A percentile compares a stretch with the other conserved stretches of the same genome.
Evolutionary conservation across 2,888 invertebrate species (phyloP).

Genomic region (Meiosimyza decipiens): DNA sequence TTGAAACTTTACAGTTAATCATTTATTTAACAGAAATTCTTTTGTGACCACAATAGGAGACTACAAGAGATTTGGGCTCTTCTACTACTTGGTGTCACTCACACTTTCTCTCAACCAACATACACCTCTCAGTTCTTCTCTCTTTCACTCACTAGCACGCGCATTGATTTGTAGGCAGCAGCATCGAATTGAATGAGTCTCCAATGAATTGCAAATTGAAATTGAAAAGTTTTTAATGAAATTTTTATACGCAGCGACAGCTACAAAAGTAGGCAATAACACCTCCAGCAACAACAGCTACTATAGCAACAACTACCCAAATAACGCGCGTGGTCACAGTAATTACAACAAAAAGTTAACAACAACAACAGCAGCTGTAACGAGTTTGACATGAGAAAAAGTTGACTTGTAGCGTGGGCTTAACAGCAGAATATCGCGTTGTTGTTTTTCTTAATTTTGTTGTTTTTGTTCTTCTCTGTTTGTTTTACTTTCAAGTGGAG

Average conservation of each 20-base stretch:
- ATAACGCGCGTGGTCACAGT: no score
- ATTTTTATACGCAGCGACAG: not conserved
- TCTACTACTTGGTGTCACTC: not conserved
- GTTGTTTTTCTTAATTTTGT: no score
- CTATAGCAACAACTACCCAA: not conserved
- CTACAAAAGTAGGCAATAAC: no score
- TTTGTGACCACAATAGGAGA: not conserved
- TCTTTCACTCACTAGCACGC: not conserved
- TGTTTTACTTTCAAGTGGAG: no score
- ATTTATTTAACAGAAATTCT: not conserved
- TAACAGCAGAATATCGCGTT: no score
- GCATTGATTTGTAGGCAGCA: not conserved
- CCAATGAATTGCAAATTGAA: constrained; percentile 22
- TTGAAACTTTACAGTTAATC: constrained; percentile 1
- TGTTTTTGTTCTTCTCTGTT: no score
- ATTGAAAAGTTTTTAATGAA: constrained; percentile 28
- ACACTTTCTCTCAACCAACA: no score
- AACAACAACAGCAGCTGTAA: no score
- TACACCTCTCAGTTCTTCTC: not conserved
- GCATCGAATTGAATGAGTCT: constrained; percentile 5
- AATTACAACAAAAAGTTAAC: no score
- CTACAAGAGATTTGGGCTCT: not conserved
- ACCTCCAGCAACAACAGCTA: no score
- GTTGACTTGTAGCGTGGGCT: no score
- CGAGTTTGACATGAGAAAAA: no score